These are phyloP conservation scores for Pangasius sanitwongsei DNA, from an alignment of 2,797 vertebrate genomes.

Conservation along the genomic window DNA sequence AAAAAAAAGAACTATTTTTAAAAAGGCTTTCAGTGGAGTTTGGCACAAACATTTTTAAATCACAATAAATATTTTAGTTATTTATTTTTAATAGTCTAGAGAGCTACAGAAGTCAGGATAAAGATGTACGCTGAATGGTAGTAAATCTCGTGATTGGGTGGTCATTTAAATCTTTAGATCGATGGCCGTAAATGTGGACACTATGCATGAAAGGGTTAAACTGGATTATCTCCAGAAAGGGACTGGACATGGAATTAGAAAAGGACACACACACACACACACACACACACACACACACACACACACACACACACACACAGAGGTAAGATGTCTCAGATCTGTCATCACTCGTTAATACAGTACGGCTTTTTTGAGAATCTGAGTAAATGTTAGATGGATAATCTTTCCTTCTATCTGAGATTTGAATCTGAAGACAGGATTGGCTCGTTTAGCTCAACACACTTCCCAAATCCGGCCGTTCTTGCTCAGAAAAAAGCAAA, in stretches of 20 bases:
- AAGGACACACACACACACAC: too few relatives aligned
- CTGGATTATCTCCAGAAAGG: not conserved
- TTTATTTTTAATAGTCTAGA: too few relatives aligned
- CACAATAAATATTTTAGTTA: too few relatives aligned
- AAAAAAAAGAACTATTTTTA: too few relatives aligned
- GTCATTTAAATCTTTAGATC: too few relatives aligned
- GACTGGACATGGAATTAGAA: not conserved
- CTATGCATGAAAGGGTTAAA: not conserved
- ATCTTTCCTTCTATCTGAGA: conserved; percentile 29
- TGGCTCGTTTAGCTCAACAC: not conserved
- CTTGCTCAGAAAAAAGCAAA: too few relatives aligned
- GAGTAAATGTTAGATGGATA: conserved; percentile 28
- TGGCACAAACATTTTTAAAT: too few relatives aligned
- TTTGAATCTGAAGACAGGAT: not conserved
- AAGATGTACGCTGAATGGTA: too few relatives aligned
- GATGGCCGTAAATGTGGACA: not conserved
- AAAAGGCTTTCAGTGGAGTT: too few relatives aligned
- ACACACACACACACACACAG: conserved; percentile 1
- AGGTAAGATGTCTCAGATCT: not conserved
- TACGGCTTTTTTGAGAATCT: not conserved
- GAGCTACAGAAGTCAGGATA: too few relatives aligned
- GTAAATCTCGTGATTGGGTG: too few relatives aligned
- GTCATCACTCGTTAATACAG: conserved; percentile 9
- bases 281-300: conserved; percentile 14
- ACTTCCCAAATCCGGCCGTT: not conserved